phyloP scores from a whole-genome alignment of 2,888 invertebrate species.

The Trypoxylon attenuatum region DNA sequence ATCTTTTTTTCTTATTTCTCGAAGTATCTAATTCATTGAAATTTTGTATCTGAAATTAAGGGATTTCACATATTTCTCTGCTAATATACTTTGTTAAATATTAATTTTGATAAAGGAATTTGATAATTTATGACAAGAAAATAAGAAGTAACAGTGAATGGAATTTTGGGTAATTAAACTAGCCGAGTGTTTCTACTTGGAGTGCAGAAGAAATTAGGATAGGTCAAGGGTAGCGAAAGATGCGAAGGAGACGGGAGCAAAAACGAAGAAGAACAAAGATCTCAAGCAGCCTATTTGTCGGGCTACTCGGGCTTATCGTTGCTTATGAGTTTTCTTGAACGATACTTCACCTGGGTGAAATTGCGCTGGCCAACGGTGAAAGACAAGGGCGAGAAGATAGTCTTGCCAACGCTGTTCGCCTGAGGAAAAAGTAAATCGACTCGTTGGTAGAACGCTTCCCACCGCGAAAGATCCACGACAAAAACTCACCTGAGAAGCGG shows the following conservation, averaged over 20 bases:
- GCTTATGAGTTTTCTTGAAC: background rate
- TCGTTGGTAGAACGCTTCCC: background rate
- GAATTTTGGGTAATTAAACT: too few species aligned
- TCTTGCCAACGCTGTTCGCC: slow-evolving; percentile 44
- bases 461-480: background rate
- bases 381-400: slow-evolving; percentile 41
- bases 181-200: too few species aligned
- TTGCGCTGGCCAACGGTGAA: slow-evolving; percentile 19
- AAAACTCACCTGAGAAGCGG: slow-evolving; percentile 45
- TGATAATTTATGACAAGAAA: too few species aligned
- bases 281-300: slow-evolving; percentile 12
- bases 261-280: too few species aligned
- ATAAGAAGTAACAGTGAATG: too few species aligned
- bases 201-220: too few species aligned
- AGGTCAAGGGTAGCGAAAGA: background rate
- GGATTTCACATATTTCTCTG: too few species aligned
- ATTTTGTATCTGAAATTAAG: too few species aligned
- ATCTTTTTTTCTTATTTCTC: too few species aligned
- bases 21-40: too few species aligned
- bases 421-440: slow-evolving; percentile 1
- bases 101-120: too few species aligned
- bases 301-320: background rate
- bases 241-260: background rate
- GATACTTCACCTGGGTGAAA: slow-evolving; percentile 36
- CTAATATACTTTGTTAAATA: too few species aligned